Percentiles rank a stretch among this genome's conserved stretches.
Conservation (phyloP, 2,797 vertebrate genomes). For the Microchirus variegatus region DNA sequence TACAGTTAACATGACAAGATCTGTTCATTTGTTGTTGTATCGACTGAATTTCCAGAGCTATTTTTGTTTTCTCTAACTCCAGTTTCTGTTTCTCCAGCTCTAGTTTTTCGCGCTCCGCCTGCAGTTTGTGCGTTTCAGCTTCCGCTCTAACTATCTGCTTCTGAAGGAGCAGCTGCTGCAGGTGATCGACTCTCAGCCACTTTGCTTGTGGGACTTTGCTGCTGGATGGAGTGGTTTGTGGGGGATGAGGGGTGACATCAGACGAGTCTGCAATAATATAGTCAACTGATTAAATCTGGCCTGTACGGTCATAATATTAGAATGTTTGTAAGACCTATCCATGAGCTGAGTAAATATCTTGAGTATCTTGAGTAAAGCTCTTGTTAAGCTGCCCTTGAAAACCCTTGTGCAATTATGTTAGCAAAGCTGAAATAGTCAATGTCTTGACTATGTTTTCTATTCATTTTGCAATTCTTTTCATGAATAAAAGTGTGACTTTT, state of each 20-base stretch:
- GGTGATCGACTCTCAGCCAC: not conserved
- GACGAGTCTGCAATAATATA: not conserved
- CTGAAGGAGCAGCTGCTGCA: not conserved
- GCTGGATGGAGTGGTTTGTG: not conserved
- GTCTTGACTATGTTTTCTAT: no score
- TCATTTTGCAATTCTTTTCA: no score
- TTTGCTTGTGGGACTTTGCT: not conserved
- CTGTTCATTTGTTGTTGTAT: not conserved
- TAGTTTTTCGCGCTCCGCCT: not conserved
- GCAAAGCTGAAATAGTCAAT: no score
- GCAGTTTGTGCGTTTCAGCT: not conserved
- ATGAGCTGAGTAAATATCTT: no score
- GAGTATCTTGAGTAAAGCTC: no score
- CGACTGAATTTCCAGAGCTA: not conserved
- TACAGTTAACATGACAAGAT: not conserved
- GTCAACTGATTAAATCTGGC: not conserved
- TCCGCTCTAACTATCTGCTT: not conserved
- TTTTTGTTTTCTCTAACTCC: not conserved
- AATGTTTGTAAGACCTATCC: not conserved
- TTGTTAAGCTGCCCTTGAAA: no score
- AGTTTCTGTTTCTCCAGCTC: not conserved
- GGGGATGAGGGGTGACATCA: not conserved
- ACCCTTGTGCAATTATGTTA: no score
- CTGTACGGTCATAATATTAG: not conserved
- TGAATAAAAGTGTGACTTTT: no score